Conservation (phyloP, 2,797 vertebrate genomes). For the Holocentrus rufus region DNA sequence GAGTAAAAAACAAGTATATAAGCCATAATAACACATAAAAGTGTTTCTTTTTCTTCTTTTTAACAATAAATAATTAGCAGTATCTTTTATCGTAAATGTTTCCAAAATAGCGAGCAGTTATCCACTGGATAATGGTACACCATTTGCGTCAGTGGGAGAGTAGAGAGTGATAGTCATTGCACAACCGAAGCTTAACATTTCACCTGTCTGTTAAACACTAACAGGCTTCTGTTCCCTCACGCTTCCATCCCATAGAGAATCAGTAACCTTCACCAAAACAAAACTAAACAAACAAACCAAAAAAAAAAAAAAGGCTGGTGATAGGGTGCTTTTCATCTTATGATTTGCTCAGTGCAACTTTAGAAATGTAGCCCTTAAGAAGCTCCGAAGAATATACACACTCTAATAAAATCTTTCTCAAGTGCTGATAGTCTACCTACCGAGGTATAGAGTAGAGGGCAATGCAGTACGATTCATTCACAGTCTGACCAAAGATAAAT, state of each 20-base stretch:
- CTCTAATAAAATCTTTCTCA: conserved; percentile 32
- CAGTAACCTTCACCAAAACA: conserved; percentile 35
- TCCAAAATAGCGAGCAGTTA: conserved; percentile 54
- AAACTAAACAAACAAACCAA: conserved; percentile 4
- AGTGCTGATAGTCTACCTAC: conserved; percentile 56
- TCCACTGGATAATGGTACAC: conserved; percentile 55
- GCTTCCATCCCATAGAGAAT: conserved; percentile 18
- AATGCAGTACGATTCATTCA: conserved; percentile 64
- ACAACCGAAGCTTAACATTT: conserved; percentile 62
- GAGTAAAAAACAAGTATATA: conserved; percentile 53
- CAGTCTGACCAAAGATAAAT: conserved; percentile 68
- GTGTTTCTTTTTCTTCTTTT: conserved; percentile 29
- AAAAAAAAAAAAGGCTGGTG: conserved; percentile 21
- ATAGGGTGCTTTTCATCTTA: conserved; percentile 36
- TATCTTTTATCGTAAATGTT: conserved; percentile 20
- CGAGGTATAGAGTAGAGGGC: conserved; percentile 61
- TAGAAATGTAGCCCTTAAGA: conserved; percentile 72
- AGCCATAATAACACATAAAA: conserved; percentile 58
- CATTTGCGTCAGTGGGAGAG: conserved; percentile 56
- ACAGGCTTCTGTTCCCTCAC: conserved; percentile 47
- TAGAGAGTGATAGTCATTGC: conserved; percentile 61
- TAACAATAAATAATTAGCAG: conserved; percentile 72
- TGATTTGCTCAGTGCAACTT: conserved; percentile 64
- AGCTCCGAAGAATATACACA: conserved; percentile 58
- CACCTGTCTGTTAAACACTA: conserved; percentile 57